Base-by-base conservation (phyloP, 2,888 invertebrate genomes). In the Hypolimnas misippus region DNA sequence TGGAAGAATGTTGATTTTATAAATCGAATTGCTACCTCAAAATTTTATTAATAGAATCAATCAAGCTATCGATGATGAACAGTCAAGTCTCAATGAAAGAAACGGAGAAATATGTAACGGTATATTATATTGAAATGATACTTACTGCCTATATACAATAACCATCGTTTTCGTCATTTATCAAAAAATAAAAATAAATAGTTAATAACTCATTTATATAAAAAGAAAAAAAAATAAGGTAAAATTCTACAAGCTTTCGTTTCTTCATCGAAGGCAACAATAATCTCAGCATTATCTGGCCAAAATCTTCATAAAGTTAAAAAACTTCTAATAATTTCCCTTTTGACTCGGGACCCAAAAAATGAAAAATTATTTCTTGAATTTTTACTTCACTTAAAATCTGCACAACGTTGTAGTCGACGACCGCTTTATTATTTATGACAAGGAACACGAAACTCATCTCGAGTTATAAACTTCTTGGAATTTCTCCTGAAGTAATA, bases 401-500 rank as follows among this genome's bases (percentile, higher is more conserved):
- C 90, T 87, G 90, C 82, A 87, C 87, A 85, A 86, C 82, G 84
- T 89, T 88, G 89, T 89, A 87, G 87, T 89, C 87, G 89, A 86
- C 89, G 89, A 86, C 89, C 89, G 90, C 91, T 92, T 92, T 91
- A 90, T 91, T 91, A 92, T 92, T 92, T 92, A 92, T 90, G 91
- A 90, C 89, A 90, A 89, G 90, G 90, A 92, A 91, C 91, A 91
- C 90, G 89, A 89, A 92, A 91, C 91, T 92, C 91, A 92, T 92
- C 91, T 90, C 91, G 91, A 92, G 91, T 92, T 92, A 92, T 92
- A 92, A 92, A 92, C 90, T 92, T 92, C 91, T 90, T 90, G 91
- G 91, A 91, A 92, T 91, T 92, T 90, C 88, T 90, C 89, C 88
- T 91, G 90, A 89, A 92, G 91, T 92, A 92, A 91, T 90, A 89